Base-by-base conservation (phyloP, 30 jellyfish, hydroid and myxozoan species). In the Aurelia sp. region DNA sequence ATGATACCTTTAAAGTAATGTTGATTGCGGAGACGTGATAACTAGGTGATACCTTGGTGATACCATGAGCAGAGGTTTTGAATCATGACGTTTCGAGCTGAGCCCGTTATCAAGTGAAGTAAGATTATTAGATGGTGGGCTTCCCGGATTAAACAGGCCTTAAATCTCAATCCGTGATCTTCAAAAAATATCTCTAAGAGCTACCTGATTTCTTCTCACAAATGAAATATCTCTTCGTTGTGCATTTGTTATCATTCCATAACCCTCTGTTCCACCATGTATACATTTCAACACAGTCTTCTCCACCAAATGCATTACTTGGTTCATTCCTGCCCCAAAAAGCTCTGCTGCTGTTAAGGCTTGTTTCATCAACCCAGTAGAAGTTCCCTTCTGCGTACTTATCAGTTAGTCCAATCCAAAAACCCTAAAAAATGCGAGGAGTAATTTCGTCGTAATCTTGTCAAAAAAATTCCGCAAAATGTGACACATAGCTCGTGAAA, bases 381-480 rank as follows among this genome's bases (percentile, higher is more conserved):
- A 95, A 95, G 9, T 68, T 33, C n/a, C 95, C 95, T 48, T 90
- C 97, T 2, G 68, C 63, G 59, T 70, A 53, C 30, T 59, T 62
- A 63, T 95, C 99, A 27, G 94, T 77, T 51, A 95, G 97, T 8
- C 99, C 99, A 85, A 95, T 90, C 99, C 99, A 95, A 86, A 41
- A 89, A 51, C 82, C 92, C 99, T 95, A 30, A 35, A 69, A 19
- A 11, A 8, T 17, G 38, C 3, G 57, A 65, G 76, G 35, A 48
- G 27, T 33, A 15, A 19, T 19, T 1, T 41, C 64, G 55, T 8
- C 55, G 7, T 9, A 7, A 44, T 5, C 55, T 44, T 44, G 15
- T 38, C 50, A 38, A 38, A 7, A 35, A 38, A 38, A 44, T 44
- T 8, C 55, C 7, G 50, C 50, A 38, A 38, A 38, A 38, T 44